Evolutionary conservation across 2,797 vertebrate species (phyloP).

Genomic region (Geotrypetes seraphini): DNA sequence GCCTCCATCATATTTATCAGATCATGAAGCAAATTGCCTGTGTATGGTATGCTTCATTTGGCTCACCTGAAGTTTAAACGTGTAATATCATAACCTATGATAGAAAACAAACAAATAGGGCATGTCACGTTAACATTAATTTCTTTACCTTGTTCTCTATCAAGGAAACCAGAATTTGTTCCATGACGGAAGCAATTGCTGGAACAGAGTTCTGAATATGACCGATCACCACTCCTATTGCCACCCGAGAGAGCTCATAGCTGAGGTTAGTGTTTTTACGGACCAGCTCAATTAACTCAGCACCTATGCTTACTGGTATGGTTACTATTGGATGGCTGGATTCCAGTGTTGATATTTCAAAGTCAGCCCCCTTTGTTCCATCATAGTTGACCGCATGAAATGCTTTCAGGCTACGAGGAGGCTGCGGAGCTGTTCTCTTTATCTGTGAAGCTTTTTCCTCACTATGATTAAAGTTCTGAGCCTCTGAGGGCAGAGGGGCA

Average conservation of each 20-base stretch:
- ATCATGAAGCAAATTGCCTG: too few species aligned
- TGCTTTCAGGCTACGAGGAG: slow-evolving; percentile 41
- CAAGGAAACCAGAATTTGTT: slow-evolving; percentile 85
- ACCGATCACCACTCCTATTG: slow-evolving; percentile 83
- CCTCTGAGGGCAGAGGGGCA: slow-evolving; percentile 20
- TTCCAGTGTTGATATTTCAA: slow-evolving; percentile 16
- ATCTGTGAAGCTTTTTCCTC: slow-evolving; percentile 25
- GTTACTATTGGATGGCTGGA: slow-evolving; percentile 11
- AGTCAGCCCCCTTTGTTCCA: slow-evolving; percentile 15
- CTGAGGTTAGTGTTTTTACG: slow-evolving; percentile 89
- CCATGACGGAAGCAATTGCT: slow-evolving; percentile 63
- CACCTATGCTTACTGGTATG: slow-evolving; percentile 76
- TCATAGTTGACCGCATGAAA: slow-evolving; percentile 41
- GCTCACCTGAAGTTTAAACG: too few species aligned
- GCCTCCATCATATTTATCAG: too few species aligned
- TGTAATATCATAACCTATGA: too few species aligned
- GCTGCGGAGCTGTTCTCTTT: slow-evolving; percentile 7
- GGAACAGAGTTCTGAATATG: slow-evolving; percentile 82
- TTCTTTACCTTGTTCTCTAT: slow-evolving; percentile 83
- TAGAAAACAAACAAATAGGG: too few species aligned
- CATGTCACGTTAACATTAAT: too few species aligned
- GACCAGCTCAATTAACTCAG: slow-evolving; percentile 88
- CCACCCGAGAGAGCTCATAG: slow-evolving; percentile 87
- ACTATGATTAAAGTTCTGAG: slow-evolving; percentile 8
- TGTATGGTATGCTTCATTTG: too few species aligned